Percentiles rank a stretch among this genome's conserved stretches.
Conservation (phyloP, 2,113 vertebrate species). For the Grammomys surdaster region DNA sequence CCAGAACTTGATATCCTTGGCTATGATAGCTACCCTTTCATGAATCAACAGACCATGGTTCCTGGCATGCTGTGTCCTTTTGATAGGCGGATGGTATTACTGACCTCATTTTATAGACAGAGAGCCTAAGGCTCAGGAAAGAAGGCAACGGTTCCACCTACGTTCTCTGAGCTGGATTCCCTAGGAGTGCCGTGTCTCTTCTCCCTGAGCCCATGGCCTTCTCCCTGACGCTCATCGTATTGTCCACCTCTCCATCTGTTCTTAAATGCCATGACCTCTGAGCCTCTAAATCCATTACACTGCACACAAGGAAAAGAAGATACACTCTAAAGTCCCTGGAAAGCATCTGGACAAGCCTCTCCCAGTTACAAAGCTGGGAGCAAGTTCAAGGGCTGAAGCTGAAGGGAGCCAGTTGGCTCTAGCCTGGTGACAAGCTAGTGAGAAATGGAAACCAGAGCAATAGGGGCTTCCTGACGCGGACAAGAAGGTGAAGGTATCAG, state of each 20-base stretch:
- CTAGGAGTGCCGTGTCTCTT: too few species aligned
- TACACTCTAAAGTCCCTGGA: not conserved
- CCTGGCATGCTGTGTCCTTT: not conserved
- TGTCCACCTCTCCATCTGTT: too few species aligned
- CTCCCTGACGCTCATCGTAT: not conserved
- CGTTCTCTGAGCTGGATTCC: accelerated
- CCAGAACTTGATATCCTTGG: not conserved
- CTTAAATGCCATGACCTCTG: not conserved
- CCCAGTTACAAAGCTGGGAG: constrained; percentile 25
- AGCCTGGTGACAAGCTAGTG: not conserved
- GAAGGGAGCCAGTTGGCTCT: not conserved
- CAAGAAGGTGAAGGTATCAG: not conserved
- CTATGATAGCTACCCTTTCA: too few species aligned
- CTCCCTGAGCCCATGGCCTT: accelerated
- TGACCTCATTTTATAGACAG: not conserved
- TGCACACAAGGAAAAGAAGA: not conserved
- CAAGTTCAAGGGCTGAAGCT: constrained; percentile 15
- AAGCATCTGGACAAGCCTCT: not conserved
- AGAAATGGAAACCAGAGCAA: not conserved
- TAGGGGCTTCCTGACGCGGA: not conserved
- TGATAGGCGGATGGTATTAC: not conserved
- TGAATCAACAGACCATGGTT: not conserved
- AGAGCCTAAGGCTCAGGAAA: not conserved
- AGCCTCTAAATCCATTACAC: not conserved
- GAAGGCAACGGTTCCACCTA: not conserved